Percentiles rank a stretch among this genome's conserved stretches.
Evolutionary conservation across 2,113 vertebrate species (phyloP).

Genomic region (Xenopus tropicalis): DNA sequence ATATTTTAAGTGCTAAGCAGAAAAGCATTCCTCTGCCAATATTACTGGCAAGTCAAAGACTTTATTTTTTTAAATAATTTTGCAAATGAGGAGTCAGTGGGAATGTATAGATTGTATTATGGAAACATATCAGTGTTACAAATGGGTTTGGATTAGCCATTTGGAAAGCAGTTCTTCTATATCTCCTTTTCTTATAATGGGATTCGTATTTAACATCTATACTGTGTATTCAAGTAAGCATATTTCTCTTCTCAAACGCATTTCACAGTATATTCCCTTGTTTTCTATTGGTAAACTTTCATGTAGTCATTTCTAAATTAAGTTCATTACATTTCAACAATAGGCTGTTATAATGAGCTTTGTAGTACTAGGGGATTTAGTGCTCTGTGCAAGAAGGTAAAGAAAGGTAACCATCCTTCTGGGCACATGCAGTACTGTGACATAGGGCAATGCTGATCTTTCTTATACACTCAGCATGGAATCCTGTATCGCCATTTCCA

Average conservation of each 20-base stretch:
- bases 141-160: neutral
- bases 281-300: no score
- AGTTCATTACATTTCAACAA: no score
- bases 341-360: no score
- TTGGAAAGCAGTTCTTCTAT: conserved; percentile 3
- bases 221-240: neutral
- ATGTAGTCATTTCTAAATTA: no score
- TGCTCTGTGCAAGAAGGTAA: no score
- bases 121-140: neutral
- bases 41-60: conserved; percentile 17
- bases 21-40: conserved; percentile 45
- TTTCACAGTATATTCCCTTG: no score
- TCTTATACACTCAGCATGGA: no score
- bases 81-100: conserved; percentile 30
- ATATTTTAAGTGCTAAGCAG: conserved; percentile 55
- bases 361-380: no score
- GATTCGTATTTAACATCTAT: neutral
- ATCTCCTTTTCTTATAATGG: neutral
- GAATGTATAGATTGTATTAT: conserved; percentile 32
- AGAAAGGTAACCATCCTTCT: no score
- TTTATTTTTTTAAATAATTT: neutral
- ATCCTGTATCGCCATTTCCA: no score
- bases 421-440: no score
- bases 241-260: neutral
- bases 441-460: no score